These are phyloP conservation scores for Rhinichthys klamathensis DNA, from an alignment of 2,113 vertebrate genomes.

Conservation along the genomic window DNA sequence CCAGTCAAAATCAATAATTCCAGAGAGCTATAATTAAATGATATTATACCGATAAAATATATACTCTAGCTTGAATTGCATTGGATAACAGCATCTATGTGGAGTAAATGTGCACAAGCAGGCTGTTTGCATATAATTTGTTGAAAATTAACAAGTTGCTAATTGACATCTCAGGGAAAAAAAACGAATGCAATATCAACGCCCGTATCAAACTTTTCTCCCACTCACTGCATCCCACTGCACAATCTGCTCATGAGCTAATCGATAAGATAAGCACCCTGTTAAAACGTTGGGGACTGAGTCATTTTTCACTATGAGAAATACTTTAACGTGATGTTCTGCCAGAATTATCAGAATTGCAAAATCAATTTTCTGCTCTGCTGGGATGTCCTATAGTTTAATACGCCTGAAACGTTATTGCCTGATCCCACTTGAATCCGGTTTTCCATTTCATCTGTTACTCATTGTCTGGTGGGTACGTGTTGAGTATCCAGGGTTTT, in stretches of 20 bases:
- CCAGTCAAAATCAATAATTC: not conserved
- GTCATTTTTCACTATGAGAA: constrained; percentile 51
- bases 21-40: not conserved
- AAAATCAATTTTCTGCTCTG: constrained; percentile 58
- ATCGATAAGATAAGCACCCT: constrained; percentile 61
- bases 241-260: constrained; percentile 58
- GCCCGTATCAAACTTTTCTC: not conserved
- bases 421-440: constrained; percentile 38
- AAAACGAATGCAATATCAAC: not conserved
- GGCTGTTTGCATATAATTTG: not conserved
- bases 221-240: constrained; percentile 36
- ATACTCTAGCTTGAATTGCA: not conserved
- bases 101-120: not conserved
- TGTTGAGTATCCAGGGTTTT: constrained; percentile 26
- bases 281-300: constrained; percentile 50
- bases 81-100: not conserved
- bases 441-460: constrained; percentile 40
- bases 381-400: constrained; percentile 51
- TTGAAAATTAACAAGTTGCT: constrained; percentile 2
- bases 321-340: constrained; percentile 54
- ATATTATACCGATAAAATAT: not conserved
- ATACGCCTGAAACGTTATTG: constrained; percentile 43
- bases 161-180: not conserved
- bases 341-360: constrained; percentile 59
- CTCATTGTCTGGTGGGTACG: constrained; percentile 35